Base-by-base conservation (phyloP, 2,888 invertebrate genomes). In the Therioaphis trifolii region DNA sequence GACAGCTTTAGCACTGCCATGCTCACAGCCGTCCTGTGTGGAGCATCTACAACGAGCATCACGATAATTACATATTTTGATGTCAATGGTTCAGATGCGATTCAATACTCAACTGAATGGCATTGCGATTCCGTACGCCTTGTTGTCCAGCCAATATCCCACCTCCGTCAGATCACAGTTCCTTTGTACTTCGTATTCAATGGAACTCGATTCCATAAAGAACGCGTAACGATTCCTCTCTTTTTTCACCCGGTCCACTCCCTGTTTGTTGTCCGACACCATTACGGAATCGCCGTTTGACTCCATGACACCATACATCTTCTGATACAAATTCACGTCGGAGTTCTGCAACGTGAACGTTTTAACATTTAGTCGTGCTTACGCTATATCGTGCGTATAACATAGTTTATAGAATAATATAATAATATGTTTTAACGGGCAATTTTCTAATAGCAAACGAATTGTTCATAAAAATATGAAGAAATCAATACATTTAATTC, bases 241-340 rank as follows among this genome's bases (percentile, higher is more conserved):
- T 88, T 93, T 93, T 77, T 92, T 87, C 0, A 98, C 98, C 85
- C 95, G 91, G 18, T 96, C 94, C 0, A 96, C 93, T 0, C 98
- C 98, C 87, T 96, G 95, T 71, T 92, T 92, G 88, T 96, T 97
- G 87, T 91, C 93, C 84, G 91, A 92, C 9, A 94, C 93, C 88
- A 96, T 97, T 0, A 97, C 96, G 0, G 93, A 92, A 0, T 96
- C 96, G 52, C 93, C 91, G 0, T 95, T 92, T 7, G 94, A 92
- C 86, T 94, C 94, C 98, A 98, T 98, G 84, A 93, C 93, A 4
- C 94, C 91, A 95, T 95, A 97, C 96, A 99, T 98, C 87, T 93
- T 92, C 89, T 95, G 94, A 88, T 96, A 98, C 0, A 94, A 94
- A 4, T 95, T 93, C 85, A 96, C 94, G 88, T 96, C 96, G 14